These are phyloP conservation scores for Ophion ellenae DNA, from an alignment of 2,888 invertebrate species.

Conservation along the genomic window DNA sequence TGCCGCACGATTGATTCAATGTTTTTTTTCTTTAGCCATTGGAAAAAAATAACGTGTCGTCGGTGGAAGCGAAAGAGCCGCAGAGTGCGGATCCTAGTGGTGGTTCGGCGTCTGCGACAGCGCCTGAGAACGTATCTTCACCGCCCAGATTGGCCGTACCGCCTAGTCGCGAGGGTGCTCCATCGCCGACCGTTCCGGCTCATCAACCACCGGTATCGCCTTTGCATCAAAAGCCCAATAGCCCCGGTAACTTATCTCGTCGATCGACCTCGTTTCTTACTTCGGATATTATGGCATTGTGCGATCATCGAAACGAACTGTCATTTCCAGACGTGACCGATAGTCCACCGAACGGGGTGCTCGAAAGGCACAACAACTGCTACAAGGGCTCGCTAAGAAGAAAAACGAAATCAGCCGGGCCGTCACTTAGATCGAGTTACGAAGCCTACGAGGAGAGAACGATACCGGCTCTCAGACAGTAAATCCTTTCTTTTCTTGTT, in stretches of 20 bases:
- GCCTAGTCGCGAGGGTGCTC: slow-evolving; percentile 82
- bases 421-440: slow-evolving; percentile 86
- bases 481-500: slow-evolving; percentile 80
- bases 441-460: slow-evolving; percentile 95
- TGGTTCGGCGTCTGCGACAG: slow-evolving; percentile 68
- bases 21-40: slow-evolving; percentile 72
- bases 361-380: slow-evolving; percentile 78
- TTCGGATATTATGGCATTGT: neutral
- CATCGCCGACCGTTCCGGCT: slow-evolving; percentile 83
- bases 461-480: slow-evolving; percentile 94
- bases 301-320: neutral
- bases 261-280: neutral
- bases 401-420: slow-evolving; percentile 84
- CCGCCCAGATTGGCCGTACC: slow-evolving; percentile 79
- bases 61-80: slow-evolving; percentile 76
- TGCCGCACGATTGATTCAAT: neutral
- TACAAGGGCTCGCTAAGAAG: slow-evolving; percentile 86
- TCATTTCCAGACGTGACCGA: slow-evolving; percentile 77
- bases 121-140: slow-evolving; percentile 77
- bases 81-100: slow-evolving; percentile 71
- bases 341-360: slow-evolving; percentile 85
- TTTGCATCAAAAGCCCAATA: slow-evolving; percentile 84
- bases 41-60: slow-evolving; percentile 79
- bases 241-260: slow-evolving; percentile 82
- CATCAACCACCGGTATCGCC: slow-evolving; percentile 85